Percentiles rank a stretch among this genome's conserved stretches.
Evolutionary conservation across 2,113 vertebrate species (phyloP).

Genomic region (Thunnus maccoyii): DNA sequence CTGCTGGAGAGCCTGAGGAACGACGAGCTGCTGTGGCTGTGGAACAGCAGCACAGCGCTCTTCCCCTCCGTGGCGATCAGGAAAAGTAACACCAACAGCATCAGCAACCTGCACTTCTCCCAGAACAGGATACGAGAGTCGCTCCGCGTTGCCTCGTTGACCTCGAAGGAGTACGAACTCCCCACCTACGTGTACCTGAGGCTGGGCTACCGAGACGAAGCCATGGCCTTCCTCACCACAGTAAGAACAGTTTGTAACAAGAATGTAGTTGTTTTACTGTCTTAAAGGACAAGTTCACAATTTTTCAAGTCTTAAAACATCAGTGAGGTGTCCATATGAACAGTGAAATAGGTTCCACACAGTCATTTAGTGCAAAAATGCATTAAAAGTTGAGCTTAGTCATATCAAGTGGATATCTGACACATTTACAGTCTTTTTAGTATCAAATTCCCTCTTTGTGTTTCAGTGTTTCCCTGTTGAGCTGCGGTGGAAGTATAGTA

Average conservation of each 20-base stretch:
- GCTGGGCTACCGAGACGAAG: slow-evolving; percentile 86
- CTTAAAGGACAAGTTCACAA: no score
- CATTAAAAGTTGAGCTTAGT: no score
- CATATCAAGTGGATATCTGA: no score
- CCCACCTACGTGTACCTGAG: slow-evolving; percentile 87
- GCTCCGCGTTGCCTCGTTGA: slow-evolving; percentile 83
- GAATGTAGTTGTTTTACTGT: not conserved
- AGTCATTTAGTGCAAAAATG: no score
- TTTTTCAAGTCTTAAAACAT: no score
- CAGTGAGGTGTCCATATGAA: no score
- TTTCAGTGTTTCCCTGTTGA: no score
- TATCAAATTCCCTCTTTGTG: no score
- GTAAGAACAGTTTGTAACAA: slow-evolving; percentile 67
- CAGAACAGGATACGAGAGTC: slow-evolving; percentile 86
- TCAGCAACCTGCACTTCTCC: slow-evolving; percentile 84
- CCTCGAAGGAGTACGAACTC: slow-evolving; percentile 80
- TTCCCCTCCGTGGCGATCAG: slow-evolving; percentile 85
- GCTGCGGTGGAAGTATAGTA: no score
- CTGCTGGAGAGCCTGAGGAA: slow-evolving; percentile 86
- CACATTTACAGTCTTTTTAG: no score
- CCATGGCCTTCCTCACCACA: slow-evolving; percentile 85
- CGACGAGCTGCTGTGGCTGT: slow-evolving; percentile 88
- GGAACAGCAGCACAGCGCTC: slow-evolving; percentile 87
- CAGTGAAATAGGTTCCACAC: no score
- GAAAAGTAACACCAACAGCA: slow-evolving; percentile 79